Conservation (phyloP, 1,140 invertebrate species). For the Heliconius himera region DNA sequence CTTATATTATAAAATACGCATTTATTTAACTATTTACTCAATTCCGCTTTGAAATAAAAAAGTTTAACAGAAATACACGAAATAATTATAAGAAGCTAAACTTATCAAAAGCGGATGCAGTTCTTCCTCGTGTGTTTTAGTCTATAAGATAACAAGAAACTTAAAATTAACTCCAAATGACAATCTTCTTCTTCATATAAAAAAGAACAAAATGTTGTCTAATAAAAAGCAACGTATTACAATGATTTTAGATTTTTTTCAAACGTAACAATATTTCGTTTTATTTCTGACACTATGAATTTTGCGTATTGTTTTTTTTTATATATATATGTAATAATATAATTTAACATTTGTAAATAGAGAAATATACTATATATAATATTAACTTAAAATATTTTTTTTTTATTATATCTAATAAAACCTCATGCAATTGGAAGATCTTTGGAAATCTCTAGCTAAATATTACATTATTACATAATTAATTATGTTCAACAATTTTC, state of each 20-base stretch:
- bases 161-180: neutral
- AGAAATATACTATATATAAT: neutral
- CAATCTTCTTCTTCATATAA: neutral
- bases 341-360: slow-evolving; percentile 2
- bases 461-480: too few species aligned
- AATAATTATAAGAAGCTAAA: neutral
- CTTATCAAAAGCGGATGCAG: neutral
- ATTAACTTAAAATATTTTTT: neutral
- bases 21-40: neutral
- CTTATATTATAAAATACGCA: neutral
- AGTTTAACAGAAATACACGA: neutral
- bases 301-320: neutral
- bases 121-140: neutral
- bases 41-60: neutral
- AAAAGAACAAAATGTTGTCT: neutral
- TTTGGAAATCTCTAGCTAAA: neutral
- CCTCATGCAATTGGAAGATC: neutral
- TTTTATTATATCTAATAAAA: neutral
- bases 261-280: neutral
- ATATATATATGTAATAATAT: neutral
- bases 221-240: neutral
- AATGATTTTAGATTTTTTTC: neutral
- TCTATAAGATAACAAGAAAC: too few species aligned
- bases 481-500: too few species aligned
- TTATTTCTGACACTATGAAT: slow-evolving; percentile 11